A percentile compares a stretch with the other conserved stretches of the same genome.
Conservation (phyloP, 2,113 vertebrate genomes). For the Pygathrix nemaeus region DNA sequence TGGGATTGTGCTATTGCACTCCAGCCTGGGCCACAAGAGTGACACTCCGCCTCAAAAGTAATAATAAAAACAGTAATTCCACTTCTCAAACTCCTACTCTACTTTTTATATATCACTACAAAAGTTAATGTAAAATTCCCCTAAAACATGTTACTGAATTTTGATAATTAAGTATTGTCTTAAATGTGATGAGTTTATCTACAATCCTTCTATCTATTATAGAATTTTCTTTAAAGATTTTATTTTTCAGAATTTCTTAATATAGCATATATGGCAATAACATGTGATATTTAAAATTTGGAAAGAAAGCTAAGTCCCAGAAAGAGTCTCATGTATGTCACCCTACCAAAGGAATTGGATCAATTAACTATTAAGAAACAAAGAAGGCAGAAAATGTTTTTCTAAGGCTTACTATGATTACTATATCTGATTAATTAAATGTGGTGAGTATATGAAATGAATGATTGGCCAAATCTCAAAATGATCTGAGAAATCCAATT, state of each 20-base stretch:
- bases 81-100: background rate
- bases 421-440: background rate
- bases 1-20: too few species aligned
- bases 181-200: background rate
- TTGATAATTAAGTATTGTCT: background rate
- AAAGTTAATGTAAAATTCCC: background rate
- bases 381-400: background rate
- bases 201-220: background rate
- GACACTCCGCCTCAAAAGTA: too few species aligned
- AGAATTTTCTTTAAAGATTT: conserved; percentile 19
- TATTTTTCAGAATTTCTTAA: background rate
- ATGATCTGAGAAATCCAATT: conserved; percentile 15
- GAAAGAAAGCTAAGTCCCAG: background rate
- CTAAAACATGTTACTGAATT: conserved; percentile 42
- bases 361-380: background rate
- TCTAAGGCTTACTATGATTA: background rate
- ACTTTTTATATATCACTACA: background rate
- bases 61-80: background rate
- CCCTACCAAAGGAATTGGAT: background rate
- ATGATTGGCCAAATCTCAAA: background rate
- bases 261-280: background rate
- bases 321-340: background rate
- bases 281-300: conserved; percentile 1
- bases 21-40: too few species aligned
- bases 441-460: background rate